Evolutionary conservation across 2,113 vertebrate species (phyloP).

Genomic region (Hyperoodon ampullatus): DNA sequence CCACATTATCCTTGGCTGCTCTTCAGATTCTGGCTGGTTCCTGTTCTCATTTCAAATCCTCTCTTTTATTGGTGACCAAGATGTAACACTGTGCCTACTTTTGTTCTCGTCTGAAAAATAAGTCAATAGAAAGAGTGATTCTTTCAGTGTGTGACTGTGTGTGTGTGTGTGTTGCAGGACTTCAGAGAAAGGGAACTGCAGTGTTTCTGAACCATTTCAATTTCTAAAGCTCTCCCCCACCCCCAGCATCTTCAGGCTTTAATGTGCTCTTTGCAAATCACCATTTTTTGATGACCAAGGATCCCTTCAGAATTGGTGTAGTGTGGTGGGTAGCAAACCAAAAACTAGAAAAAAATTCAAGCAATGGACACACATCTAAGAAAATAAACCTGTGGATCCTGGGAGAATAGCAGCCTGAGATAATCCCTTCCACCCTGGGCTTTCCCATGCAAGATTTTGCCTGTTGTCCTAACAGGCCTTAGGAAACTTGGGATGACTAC

Average conservation of each 20-base stretch:
- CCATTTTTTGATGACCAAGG: not conserved
- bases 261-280: not conserved
- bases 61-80: not conserved
- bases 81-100: not conserved
- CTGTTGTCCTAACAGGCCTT: not conserved
- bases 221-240: fast-evolving
- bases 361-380: not conserved
- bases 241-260: not conserved
- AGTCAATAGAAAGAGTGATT: not conserved
- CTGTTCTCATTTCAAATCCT: not conserved
- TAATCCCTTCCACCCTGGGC: not conserved
- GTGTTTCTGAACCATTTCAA: not conserved
- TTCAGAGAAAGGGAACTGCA: not conserved
- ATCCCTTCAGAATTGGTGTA: not conserved
- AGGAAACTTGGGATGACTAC: not conserved
- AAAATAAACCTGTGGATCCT: not conserved
- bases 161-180: not conserved
- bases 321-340: not conserved
- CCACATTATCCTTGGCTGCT: not conserved
- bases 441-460: not conserved
- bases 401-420: not conserved
- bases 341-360: not conserved
- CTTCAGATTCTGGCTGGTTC: not conserved
- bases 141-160: not conserved
- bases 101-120: not conserved